phyloP scores from a whole-genome alignment of 2,888 invertebrate species.

The Dione juno region DNA sequence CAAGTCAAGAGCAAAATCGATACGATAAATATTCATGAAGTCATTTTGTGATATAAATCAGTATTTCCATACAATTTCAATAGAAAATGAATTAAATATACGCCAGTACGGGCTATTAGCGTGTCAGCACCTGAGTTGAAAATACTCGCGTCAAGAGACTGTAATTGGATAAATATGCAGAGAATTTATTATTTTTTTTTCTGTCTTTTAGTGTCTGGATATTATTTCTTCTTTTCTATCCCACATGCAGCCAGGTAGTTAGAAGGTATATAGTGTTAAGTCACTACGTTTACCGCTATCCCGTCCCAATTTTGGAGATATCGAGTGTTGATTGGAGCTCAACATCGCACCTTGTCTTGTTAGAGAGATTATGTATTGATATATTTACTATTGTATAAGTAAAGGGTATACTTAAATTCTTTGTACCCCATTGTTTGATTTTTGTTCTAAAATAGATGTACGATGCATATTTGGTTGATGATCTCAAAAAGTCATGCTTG shows the following conservation, averaged over 20 bases:
- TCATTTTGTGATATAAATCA: slow-evolving; percentile 25
- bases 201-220: background rate
- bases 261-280: background rate
- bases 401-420: too few species aligned
- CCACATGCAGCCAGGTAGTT: too few species aligned
- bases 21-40: slow-evolving; percentile 21
- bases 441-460: too few species aligned
- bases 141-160: slow-evolving; percentile 1
- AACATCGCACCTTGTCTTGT: background rate
- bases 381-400: too few species aligned
- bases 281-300: too few species aligned
- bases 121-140: slow-evolving; percentile 32
- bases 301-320: background rate
- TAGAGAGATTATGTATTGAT: too few species aligned
- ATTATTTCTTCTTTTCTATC: too few species aligned
- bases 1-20: slow-evolving; percentile 2
- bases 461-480: too few species aligned
- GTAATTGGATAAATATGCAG: slow-evolving; percentile 30
- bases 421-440: too few species aligned
- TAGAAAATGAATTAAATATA: slow-evolving; percentile 23
- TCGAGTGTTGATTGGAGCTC: background rate
- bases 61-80: slow-evolving; percentile 28
- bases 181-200: background rate
- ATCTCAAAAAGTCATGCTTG: too few species aligned
- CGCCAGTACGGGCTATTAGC: slow-evolving; percentile 16